phyloP scores from a whole-genome alignment of 2,113 vertebrate species.

The Donacobius atricapilla region DNA sequence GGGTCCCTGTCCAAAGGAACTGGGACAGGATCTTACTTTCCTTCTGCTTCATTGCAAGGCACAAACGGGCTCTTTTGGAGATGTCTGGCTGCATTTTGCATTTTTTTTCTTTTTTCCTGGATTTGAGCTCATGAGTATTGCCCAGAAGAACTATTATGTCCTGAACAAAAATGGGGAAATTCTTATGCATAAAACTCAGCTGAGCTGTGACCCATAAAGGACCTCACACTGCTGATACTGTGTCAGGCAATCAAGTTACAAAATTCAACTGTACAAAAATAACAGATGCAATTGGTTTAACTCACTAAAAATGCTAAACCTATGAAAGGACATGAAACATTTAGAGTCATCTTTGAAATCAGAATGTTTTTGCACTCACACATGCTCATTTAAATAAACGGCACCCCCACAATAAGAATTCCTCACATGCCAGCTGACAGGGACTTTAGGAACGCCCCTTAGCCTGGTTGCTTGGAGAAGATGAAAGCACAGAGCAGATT shows the following conservation, averaged over 20 bases:
- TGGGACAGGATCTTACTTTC: background rate
- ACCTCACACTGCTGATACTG: background rate
- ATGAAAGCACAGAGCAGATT: background rate
- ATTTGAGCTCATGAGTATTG: background rate
- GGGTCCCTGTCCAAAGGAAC: background rate
- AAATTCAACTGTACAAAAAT: background rate
- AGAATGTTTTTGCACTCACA: background rate
- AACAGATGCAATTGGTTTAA: background rate
- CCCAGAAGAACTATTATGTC: background rate
- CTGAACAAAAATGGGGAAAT: background rate
- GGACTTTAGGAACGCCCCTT: background rate
- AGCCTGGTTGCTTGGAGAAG: background rate
- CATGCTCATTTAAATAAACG: background rate
- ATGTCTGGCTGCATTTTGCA: background rate
- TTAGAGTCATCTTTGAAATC: background rate
- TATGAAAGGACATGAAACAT: background rate
- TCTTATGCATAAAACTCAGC: background rate
- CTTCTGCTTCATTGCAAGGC: background rate
- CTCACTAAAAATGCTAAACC: background rate
- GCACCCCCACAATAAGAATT: background rate
- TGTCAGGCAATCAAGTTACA: background rate
- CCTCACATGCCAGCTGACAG: background rate
- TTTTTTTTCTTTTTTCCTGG: background rate
- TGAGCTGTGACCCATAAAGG: background rate
- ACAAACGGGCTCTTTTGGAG: background rate